Base-by-base conservation (phyloP, 2,113 vertebrate genomes). In the Mesembrinibis cayennensis region DNA sequence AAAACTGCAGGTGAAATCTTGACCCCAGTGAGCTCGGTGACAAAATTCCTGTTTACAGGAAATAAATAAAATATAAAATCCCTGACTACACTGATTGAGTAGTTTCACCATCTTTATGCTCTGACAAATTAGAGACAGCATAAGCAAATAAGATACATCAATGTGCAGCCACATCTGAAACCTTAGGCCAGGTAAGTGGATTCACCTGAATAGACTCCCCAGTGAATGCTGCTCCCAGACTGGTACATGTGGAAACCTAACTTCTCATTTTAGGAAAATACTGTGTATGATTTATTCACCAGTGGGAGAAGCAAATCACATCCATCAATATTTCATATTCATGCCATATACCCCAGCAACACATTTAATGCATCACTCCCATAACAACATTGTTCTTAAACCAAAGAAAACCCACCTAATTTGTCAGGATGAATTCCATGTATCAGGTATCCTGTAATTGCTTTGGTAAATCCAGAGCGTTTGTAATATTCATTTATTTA, bases 361-460 rank as follows among this genome's bases (percentile, higher is more conserved):
- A 62, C 69, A 87, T 92, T 94, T 86, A 89, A 91, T 74, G 83
- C 86, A 93, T 71, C 89, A 52, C 38, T 94, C 76, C n/a, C 38
- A 3, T 21, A 91, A 87, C 58, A 95, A 67, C 63, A 62, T 8
- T 81, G 76, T 78, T 87, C 76, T 59, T 40, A 93, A 87, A 86
- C 87, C 79, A 93, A 56, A 97, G 84, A 90, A 97, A 97, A 93
- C 82, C n/a, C 69, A 87, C 83, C 77, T 94, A 67, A 80, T 88
- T 95, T 74, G 70, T 95, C 71, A 93, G 94, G 77, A 82, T 73
- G 77, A 94, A 95, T 71, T 69, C 66, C 16, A 42, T 23, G 32
- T 63, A 72, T 50, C 82, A 86, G 67, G 89, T 16, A 74, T 21
- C 65, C 45, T 61, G 91, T 47, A 61, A 84, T 21, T 74, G 49